These are phyloP conservation scores for Gallinago jamesoni DNA, from an alignment of 2,113 vertebrate genomes.

Conservation along the genomic window DNA sequence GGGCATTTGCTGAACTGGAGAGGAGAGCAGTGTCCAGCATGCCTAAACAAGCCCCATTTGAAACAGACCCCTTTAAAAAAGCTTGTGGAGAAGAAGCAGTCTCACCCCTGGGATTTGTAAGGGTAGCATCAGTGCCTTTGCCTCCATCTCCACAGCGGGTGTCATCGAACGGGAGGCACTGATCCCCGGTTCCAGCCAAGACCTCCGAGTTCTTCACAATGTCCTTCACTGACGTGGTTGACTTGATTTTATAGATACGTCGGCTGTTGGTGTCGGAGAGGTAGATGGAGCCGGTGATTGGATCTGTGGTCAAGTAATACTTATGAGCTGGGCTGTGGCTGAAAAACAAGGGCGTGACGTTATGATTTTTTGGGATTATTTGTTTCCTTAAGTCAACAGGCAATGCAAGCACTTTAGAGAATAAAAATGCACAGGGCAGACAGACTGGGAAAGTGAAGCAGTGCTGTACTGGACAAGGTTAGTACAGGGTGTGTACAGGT, in stretches of 20 bases:
- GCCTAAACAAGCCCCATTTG: background rate
- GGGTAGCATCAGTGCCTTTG: constrained; percentile 91
- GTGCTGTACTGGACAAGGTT: background rate
- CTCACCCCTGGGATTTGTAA: constrained; percentile 95
- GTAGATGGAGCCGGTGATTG: constrained; percentile 88
- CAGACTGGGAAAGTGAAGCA: constrained; percentile 16
- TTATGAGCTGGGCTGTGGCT: constrained; percentile 97
- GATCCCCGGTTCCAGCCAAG: constrained; percentile 94
- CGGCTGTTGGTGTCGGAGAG: constrained; percentile 96
- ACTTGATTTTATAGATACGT: constrained; percentile 93
- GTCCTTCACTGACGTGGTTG: constrained; percentile 86
- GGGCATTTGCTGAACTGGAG: background rate
- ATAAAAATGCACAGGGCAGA: background rate
- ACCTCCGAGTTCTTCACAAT: constrained; percentile 93
- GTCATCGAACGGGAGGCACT: constrained; percentile 96
- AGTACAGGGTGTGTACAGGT: background rate
- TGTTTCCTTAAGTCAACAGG: background rate
- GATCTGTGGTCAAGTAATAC: constrained; percentile 95
- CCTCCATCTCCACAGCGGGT: constrained; percentile 96
- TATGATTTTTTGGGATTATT: background rate
- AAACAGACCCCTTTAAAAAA: background rate
- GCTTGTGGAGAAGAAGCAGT: background rate
- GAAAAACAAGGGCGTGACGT: constrained; percentile 50
- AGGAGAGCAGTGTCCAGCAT: background rate
- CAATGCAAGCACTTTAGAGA: background rate